These are phyloP conservation scores for Oligia strigilis DNA, from an alignment of 2,888 invertebrate species.

Conservation along the genomic window DNA sequence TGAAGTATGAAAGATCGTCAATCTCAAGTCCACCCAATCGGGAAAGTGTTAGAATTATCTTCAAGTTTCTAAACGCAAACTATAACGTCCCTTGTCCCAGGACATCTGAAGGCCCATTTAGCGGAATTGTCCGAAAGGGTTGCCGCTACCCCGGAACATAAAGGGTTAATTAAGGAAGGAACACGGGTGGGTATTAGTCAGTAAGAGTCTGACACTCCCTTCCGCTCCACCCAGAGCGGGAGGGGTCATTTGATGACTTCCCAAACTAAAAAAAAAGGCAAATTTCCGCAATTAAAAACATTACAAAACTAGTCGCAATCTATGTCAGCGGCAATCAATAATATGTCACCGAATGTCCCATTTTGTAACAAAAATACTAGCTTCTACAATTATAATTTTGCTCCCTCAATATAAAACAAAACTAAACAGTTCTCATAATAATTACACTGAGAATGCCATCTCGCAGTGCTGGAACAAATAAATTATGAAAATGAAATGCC, in stretches of 20 bases:
- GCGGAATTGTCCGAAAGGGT: too few species aligned
- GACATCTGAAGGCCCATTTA: neutral
- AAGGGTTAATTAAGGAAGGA: too few species aligned
- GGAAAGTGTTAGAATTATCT: neutral
- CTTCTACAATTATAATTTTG: neutral
- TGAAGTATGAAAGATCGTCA: neutral
- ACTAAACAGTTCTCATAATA: slow-evolving; percentile 18
- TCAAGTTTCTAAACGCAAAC: neutral
- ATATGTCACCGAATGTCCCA: neutral
- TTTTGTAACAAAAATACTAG: neutral
- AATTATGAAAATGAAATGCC: slow-evolving; percentile 47
- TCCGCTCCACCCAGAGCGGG: too few species aligned
- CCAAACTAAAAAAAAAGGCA: too few species aligned
- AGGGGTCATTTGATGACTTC: too few species aligned
- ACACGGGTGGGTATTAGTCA: too few species aligned
- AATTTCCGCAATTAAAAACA: too few species aligned
- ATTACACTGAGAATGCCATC: neutral
- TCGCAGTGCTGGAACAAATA: slow-evolving; percentile 27
- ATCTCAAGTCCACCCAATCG: neutral
- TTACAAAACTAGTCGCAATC: too few species aligned
- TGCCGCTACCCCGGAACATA: too few species aligned
- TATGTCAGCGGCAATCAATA: too few species aligned
- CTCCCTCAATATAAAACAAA: neutral
- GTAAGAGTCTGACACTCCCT: too few species aligned
- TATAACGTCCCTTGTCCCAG: neutral